These are phyloP conservation scores for Cephus spinipes DNA, from an alignment of 2,888 invertebrate genomes.

Conservation along the genomic window DNA sequence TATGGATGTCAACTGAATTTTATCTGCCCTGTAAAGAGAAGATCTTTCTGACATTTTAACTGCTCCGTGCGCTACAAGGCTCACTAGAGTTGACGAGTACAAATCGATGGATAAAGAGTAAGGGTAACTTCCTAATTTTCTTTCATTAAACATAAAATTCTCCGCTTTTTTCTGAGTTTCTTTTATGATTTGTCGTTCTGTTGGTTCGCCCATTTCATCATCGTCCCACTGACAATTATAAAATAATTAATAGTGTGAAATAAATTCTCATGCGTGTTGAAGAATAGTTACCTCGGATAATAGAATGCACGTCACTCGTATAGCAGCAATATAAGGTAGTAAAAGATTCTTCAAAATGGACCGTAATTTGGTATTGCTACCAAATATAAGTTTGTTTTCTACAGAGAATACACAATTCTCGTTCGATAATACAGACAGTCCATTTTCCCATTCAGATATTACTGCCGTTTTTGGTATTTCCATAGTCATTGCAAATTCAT, in stretches of 20 bases:
- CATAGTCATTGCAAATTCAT: slow-evolving; percentile 55
- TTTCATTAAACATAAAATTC: slow-evolving; percentile 59
- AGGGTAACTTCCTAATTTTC: slow-evolving; percentile 69
- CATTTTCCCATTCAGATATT: slow-evolving; percentile 50
- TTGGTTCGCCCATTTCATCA: slow-evolving; percentile 35
- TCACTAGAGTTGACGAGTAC: slow-evolving; percentile 51
- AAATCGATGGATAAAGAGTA: slow-evolving; percentile 80
- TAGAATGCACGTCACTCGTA: slow-evolving; percentile 68
- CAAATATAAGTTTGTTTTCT: slow-evolving; percentile 56
- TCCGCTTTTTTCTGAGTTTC: slow-evolving; percentile 74
- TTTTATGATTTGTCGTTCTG: slow-evolving; percentile 70
- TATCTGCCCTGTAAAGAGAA: slow-evolving; percentile 43
- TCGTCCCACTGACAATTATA: slow-evolving; percentile 51
- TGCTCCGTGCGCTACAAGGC: slow-evolving; percentile 46
- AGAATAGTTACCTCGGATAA: slow-evolving; percentile 68
- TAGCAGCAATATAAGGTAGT: slow-evolving; percentile 74
- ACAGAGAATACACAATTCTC: slow-evolving; percentile 40
- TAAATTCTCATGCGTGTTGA: neutral
- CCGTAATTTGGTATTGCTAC: slow-evolving; percentile 67
- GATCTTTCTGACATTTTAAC: slow-evolving; percentile 33
- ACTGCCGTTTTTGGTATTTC: slow-evolving; percentile 39
- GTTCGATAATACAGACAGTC: slow-evolving; percentile 39
- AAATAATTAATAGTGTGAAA: slow-evolving; percentile 15
- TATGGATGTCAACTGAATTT: slow-evolving; percentile 38
- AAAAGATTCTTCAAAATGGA: slow-evolving; percentile 72